Percentiles rank a stretch among this genome's conserved stretches.
Evolutionary conservation across 2,113 vertebrate genomes (phyloP).

Genomic region (Parotia lawesii): DNA sequence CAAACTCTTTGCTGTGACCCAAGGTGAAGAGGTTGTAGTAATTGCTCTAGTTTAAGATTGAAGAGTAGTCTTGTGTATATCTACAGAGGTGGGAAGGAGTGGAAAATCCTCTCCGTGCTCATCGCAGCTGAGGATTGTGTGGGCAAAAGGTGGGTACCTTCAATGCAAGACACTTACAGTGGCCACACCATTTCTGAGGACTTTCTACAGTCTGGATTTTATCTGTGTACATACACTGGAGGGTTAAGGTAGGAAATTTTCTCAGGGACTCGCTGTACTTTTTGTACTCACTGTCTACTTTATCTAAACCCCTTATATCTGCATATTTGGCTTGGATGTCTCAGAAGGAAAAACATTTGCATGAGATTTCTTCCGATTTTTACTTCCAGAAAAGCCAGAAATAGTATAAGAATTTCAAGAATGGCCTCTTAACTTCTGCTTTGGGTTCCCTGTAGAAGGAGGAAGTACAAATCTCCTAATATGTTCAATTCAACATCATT

Average conservation of each 20-base stretch:
- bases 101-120: not conserved
- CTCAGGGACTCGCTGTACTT: not conserved
- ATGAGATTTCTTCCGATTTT: constrained; percentile 22
- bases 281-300: not conserved
- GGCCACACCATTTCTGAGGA: not conserved
- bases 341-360: not conserved
- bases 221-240: not conserved
- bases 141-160: not conserved
- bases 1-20: not conserved
- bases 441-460: not conserved
- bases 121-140: not conserved
- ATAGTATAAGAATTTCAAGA: constrained; percentile 13
- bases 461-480: not conserved
- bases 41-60: not conserved
- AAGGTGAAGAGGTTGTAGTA: not conserved
- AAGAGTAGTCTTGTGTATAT: not conserved
- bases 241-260: not conserved
- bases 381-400: constrained; percentile 31
- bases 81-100: not conserved
- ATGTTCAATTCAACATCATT: not conserved
- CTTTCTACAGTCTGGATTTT: not conserved
- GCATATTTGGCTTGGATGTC: not conserved
- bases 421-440: not conserved
- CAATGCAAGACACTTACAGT: not conserved
- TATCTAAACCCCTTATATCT: not conserved